A percentile compares a stretch with the other conserved stretches of the same genome.
phyloP scores from a whole-genome alignment of 2,113 vertebrate genomes.

The Takifugu bimaculatus region DNA sequence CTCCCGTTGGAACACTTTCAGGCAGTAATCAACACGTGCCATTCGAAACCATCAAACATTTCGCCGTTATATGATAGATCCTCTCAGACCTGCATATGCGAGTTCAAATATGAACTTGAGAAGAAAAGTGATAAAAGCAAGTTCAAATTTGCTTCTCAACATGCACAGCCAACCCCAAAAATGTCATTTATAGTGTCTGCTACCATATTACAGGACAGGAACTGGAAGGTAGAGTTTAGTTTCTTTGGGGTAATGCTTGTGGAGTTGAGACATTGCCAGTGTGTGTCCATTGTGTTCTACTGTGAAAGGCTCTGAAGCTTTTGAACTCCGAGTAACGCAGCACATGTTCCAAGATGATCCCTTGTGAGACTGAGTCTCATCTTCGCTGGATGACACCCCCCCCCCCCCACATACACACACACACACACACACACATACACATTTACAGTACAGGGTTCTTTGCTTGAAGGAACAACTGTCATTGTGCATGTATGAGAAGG shows the following conservation, averaged over 20 bases:
- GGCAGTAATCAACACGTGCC: no score
- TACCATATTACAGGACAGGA: slow-evolving; percentile 22
- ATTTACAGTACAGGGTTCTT: not conserved
- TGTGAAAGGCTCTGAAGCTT: not conserved
- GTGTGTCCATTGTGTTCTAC: not conserved
- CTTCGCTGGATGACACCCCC: not conserved
- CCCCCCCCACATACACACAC: no score
- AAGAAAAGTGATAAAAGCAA: no score
- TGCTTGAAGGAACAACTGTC: not conserved
- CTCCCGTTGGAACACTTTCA: no score
- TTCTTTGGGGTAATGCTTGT: not conserved
- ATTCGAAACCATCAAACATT: no score
- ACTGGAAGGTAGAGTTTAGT: not conserved
- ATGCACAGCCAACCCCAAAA: not conserved
- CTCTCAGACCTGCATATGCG: no score
- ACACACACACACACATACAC: no score
- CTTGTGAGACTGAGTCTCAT: not conserved
- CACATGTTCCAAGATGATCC: slow-evolving; percentile 7
- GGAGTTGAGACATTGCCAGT: not conserved
- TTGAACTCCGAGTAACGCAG: not conserved
- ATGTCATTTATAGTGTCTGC: slow-evolving; percentile 8
- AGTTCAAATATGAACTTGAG: no score
- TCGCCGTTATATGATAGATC: no score
- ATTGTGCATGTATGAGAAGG: not conserved
- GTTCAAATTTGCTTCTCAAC: no score